These are phyloP conservation scores for Congeria kusceri DNA, from an alignment of 2,888 invertebrate species.

Conservation along the genomic window DNA sequence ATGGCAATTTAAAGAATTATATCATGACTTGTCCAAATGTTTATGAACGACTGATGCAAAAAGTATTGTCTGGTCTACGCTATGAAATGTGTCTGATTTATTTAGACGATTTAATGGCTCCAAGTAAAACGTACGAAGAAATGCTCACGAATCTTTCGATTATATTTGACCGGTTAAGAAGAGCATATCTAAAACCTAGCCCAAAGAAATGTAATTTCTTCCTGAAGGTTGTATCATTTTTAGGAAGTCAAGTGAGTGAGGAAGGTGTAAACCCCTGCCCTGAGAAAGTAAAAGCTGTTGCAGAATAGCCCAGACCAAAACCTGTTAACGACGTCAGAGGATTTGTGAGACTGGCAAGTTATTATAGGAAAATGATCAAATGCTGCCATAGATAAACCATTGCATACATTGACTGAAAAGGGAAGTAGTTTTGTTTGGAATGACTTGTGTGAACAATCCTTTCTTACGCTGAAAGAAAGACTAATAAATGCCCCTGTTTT, in stretches of 20 bases:
- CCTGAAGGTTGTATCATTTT: constrained; percentile 4
- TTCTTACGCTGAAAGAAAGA: too few species aligned
- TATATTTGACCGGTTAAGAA: constrained; percentile 6
- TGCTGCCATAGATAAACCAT: constrained; percentile 9
- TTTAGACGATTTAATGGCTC: constrained; percentile 34
- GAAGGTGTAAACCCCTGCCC: constrained; percentile 14
- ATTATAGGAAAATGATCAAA: constrained; percentile 38
- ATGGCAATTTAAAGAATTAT: constrained; percentile 19
- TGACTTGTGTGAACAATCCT: too few species aligned
- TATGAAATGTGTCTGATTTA: constrained; percentile 25
- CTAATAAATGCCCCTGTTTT: too few species aligned
- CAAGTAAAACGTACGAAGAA: constrained; percentile 27
- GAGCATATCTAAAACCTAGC: constrained; percentile 14
- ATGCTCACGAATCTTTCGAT: neutral
- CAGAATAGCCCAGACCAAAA: constrained; percentile 12
- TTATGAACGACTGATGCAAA: constrained; percentile 37
- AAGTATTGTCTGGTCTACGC: too few species aligned
- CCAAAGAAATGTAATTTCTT: constrained; percentile 23
- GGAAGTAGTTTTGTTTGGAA: too few species aligned
- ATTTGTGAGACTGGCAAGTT: constrained; percentile 5
- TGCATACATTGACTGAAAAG: neutral
- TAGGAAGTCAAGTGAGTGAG: constrained; percentile 29
- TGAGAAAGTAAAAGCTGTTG: constrained; percentile 9
- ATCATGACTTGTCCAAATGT: constrained; percentile 33
- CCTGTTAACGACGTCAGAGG: neutral